Conservation (phyloP, 2,888 invertebrate species). For the Cynaeus angustus region DNA sequence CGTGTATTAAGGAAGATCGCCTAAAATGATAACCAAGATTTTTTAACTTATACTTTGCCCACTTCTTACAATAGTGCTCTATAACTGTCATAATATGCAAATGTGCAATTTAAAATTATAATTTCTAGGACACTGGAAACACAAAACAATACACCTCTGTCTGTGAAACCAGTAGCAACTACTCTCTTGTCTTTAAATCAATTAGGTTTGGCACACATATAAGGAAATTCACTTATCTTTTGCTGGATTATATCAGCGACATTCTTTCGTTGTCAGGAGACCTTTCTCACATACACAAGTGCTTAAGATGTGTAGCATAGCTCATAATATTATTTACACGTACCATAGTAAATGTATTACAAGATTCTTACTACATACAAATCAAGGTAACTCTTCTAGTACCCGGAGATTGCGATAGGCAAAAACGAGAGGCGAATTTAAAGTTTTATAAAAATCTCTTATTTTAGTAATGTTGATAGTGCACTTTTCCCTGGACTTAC, state of each 20-base stretch:
- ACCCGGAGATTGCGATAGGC: conserved; percentile 31
- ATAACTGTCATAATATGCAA: conserved; percentile 46
- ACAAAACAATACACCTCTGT: conserved; percentile 27
- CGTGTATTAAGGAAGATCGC: conserved; percentile 7
- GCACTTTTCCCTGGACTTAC: conserved; percentile 5
- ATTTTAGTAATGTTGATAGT: conserved; percentile 30
- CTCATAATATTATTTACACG: conserved; percentile 49
- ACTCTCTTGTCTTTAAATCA: conserved; percentile 14
- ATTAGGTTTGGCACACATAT: conserved; percentile 8
- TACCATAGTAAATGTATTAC: conserved; percentile 42
- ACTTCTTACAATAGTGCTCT: conserved; percentile 37
- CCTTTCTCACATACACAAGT: conserved; percentile 58
- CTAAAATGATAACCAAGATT: conserved; percentile 26
- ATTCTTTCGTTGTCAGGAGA: conserved; percentile 50
- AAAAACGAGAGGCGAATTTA: conserved; percentile 44
- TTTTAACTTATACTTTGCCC: not conserved
- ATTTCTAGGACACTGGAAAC: conserved; percentile 25
- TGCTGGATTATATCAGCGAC: conserved; percentile 39
- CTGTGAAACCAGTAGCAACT: conserved; percentile 23
- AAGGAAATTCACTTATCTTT: conserved; percentile 18
- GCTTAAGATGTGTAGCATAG: conserved; percentile 42
- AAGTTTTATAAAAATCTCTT: conserved; percentile 34
- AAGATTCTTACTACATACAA: conserved; percentile 38
- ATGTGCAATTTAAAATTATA: conserved; percentile 47
- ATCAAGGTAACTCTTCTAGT: conserved; percentile 26